Evolutionary conservation across 2,888 invertebrate genomes (phyloP).

Genomic region (Athetis lepigone): DNA sequence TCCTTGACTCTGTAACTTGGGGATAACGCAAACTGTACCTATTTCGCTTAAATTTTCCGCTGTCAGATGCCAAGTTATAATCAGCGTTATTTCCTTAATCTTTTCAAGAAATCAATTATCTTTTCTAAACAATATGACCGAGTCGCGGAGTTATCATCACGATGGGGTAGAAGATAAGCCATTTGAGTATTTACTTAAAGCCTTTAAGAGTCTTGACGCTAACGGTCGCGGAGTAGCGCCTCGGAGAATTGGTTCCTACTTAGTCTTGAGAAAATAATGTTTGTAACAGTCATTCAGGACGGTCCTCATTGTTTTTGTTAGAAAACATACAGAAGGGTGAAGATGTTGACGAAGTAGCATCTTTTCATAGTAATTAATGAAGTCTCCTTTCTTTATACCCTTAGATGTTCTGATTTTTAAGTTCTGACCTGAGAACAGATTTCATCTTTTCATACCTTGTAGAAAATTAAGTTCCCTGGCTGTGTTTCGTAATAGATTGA

Average conservation of each 20-base stretch:
- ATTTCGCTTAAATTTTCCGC: too few species aligned
- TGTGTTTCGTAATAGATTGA: too few species aligned
- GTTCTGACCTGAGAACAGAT: too few species aligned
- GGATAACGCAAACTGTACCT: too few species aligned
- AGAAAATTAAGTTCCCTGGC: too few species aligned
- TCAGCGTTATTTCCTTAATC: neutral
- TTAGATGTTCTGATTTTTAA: too few species aligned
- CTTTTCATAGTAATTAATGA: too few species aligned
- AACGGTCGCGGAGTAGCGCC: neutral
- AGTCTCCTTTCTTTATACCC: too few species aligned
- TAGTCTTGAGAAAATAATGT: conserved; percentile 7
- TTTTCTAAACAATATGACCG: conserved; percentile 7
- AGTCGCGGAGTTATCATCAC: conserved; percentile 7
- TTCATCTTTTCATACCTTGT: too few species aligned
- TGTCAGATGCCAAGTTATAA: neutral
- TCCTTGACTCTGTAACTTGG: too few species aligned
- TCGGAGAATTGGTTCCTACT: conserved; percentile 6
- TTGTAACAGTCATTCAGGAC: neutral
- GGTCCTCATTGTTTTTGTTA: neutral
- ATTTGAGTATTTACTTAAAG: conserved; percentile 13
- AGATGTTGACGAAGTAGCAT: too few species aligned
- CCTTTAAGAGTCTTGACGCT: conserved; percentile 4
- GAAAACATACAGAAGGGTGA: neutral
- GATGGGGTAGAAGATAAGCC: conserved; percentile 1
- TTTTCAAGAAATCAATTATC: neutral